A percentile compares a stretch with the other conserved stretches of the same genome.
These are phyloP conservation scores for Amphipyra tragopoginis DNA, from an alignment of 2,888 invertebrate species.

Conservation along the genomic window DNA sequence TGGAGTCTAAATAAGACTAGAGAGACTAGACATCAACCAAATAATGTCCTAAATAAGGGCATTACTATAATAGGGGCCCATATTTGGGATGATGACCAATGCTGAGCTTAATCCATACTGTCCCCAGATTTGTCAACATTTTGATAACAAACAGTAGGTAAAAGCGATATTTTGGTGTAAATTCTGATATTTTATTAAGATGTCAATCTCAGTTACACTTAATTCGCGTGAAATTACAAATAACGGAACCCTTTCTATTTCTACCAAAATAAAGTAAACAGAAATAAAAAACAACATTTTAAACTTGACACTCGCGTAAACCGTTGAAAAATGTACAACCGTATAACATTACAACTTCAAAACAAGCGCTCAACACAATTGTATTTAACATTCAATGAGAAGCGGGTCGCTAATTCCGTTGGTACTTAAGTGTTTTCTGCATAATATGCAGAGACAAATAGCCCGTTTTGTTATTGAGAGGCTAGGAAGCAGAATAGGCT, in stretches of 20 bases:
- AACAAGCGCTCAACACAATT: not conserved
- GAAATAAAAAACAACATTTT: not conserved
- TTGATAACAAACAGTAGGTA: too few species aligned
- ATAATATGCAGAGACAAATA: too few species aligned
- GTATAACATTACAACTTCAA: constrained; percentile 15
- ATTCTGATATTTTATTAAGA: too few species aligned
- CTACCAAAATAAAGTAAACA: constrained; percentile 5
- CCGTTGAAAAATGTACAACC: constrained; percentile 2
- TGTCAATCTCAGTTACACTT: not conserved
- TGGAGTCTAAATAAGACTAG: too few species aligned
- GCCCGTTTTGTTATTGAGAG: too few species aligned
- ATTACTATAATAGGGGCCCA: too few species aligned
- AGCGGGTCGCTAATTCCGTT: constrained; percentile 8
- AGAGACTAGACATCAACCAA: too few species aligned
- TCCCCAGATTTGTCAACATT: too few species aligned
- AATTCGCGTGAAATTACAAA: not conserved
- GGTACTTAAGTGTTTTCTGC: constrained; percentile 5
- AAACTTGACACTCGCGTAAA: not conserved
- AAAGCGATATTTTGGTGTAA: too few species aligned
- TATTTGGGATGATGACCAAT: too few species aligned
- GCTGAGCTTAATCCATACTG: too few species aligned
- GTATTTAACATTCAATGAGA: constrained; percentile 9
- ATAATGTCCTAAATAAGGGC: too few species aligned
- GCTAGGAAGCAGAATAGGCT: not conserved
- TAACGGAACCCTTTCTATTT: constrained; percentile 1